Evolutionary conservation across 2,797 vertebrate genomes (phyloP), one percentile per base, ranked within the genome.

Genomic region (Enteromius afrohamiltoni): DNA sequence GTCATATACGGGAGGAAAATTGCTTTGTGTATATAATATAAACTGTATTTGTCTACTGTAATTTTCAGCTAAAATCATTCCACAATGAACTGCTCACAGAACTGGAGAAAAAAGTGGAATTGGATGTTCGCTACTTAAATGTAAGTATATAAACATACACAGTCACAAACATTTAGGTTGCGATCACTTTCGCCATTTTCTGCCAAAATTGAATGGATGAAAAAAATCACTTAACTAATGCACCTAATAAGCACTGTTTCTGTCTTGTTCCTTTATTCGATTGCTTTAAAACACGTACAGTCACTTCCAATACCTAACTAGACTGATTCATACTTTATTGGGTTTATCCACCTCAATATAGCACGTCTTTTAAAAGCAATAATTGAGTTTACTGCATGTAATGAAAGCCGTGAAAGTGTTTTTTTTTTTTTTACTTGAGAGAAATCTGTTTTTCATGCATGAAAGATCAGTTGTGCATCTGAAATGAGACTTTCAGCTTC

Each of bases 51-150:
- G 64, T 87, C 17, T 79, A 60, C 2, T 47, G 85, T 83, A 88
- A n/a, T 90, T 3, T 87, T 42, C 88, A 98, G 98, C 94, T 99
- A 71, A 98, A 98, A 91, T 98, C 97, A 3, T 99, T 99, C 86
- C 98, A 99, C 93, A 98, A 96, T 1, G 98, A 99, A 92, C 93
- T 99, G 76, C 95, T 99, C 71, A 97, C 95, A 0, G 97, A 99
- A 91, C 93, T 99, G 92, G 98, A 99, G 92, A 98, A 99, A 96
- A 99, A 99, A 93, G 98, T 99, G 58, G 97, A 99, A 88, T 88
- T 99, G 94, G 98, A 99, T 49, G 96, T 97, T 0, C 95, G 97
- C 60, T 99, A 99, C 90, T 93, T 99, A 84, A 99, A 96, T 21
- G 98, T 99, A 93, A 97, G 97, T 93, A 65, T 53, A 67, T 37